Conservation (phyloP, 2,797 vertebrate species). For the Sebastolobus altivelis region DNA sequence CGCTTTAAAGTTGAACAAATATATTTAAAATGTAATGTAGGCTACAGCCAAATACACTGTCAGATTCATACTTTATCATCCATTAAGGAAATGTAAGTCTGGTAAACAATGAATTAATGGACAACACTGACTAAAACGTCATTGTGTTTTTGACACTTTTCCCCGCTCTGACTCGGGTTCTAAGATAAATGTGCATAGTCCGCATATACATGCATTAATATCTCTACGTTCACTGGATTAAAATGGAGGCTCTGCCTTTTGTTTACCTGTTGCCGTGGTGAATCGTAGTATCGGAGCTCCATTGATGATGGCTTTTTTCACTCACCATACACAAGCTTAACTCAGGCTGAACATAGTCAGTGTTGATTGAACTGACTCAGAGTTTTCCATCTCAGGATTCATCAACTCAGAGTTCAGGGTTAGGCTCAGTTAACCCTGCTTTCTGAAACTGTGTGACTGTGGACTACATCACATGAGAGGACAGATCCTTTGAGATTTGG, state of each 20-base stretch:
- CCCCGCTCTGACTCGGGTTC: not conserved
- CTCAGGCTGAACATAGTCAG: not conserved
- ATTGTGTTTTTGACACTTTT: not conserved
- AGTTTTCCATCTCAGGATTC: no score
- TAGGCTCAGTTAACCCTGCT: no score
- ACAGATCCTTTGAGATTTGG: no score
- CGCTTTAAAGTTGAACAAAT: not conserved
- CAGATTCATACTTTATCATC: no score
- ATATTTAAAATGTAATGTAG: not conserved
- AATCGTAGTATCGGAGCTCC: not conserved
- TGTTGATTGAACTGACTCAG: not conserved
- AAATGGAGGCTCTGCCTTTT: not conserved
- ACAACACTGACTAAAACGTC: no score
- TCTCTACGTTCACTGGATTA: not conserved
- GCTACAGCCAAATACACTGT: not conserved
- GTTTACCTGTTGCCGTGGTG: not conserved
- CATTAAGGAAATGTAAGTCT: no score
- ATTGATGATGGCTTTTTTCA: not conserved
- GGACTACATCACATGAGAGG: no score
- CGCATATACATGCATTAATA: not conserved
- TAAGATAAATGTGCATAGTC: no score
- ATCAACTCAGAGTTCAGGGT: not conserved
- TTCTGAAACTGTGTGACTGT: no score
- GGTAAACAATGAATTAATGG: no score
- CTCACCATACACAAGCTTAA: not conserved